A percentile compares a stretch with the other conserved stretches of the same genome.
Evolutionary conservation across 2,888 invertebrate genomes (phyloP).

Genomic region (Anodontia alba): DNA sequence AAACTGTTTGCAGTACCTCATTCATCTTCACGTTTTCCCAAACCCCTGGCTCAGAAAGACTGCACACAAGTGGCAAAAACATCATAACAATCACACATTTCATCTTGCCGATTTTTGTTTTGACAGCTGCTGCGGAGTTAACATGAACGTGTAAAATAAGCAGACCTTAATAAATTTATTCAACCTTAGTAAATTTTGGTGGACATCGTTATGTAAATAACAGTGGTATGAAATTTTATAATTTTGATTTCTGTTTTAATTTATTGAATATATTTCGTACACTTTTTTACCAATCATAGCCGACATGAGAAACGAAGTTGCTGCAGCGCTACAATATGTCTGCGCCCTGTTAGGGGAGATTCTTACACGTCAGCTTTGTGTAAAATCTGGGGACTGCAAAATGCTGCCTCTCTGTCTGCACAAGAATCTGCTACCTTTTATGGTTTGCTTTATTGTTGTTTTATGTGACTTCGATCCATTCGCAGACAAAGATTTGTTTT

Average conservation of each 20-base stretch:
- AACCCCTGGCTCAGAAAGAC: slow-evolving; percentile 49
- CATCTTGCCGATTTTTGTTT: slow-evolving; percentile 25
- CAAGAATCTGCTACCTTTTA: background rate
- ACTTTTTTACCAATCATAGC: background rate
- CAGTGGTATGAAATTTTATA: background rate
- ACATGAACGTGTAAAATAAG: slow-evolving; percentile 52
- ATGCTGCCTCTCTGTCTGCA: background rate
- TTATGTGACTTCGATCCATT: slow-evolving; percentile 74
- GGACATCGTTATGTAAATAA: background rate
- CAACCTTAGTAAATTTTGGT: background rate
- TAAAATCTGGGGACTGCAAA: background rate
- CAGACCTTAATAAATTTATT: background rate
- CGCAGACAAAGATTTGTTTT: slow-evolving; percentile 74
- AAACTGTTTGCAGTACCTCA: slow-evolving; percentile 3
- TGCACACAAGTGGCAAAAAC: background rate
- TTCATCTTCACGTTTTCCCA: slow-evolving; percentile 46
- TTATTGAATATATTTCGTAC: background rate
- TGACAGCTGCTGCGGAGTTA: slow-evolving; percentile 38
- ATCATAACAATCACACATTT: background rate
- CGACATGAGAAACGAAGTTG: background rate
- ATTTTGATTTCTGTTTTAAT: background rate
- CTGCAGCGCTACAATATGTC: slow-evolving; percentile 56
- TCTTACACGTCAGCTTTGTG: slow-evolving; percentile 36
- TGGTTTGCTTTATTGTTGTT: slow-evolving; percentile 23
- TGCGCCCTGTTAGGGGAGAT: slow-evolving; percentile 44